Percentiles rank a stretch among this genome's conserved stretches.
These are phyloP conservation scores for Engystomops pustulosus DNA, from an alignment of 2,113 vertebrate species.

Conservation along the genomic window DNA sequence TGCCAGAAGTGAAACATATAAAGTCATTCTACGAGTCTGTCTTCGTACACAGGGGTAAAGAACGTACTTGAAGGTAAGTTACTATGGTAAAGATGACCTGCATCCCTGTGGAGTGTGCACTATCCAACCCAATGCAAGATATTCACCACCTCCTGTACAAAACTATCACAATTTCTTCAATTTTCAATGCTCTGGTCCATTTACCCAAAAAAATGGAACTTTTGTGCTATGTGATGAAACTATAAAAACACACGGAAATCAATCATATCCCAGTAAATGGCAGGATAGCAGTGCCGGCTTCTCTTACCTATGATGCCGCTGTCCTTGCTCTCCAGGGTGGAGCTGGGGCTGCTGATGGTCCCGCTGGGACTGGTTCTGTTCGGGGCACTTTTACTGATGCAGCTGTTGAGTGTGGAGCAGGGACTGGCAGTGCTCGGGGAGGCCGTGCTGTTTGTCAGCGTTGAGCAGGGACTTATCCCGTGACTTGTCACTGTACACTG, in stretches of 20 bases:
- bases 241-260: too few relatives aligned
- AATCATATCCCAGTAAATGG: too few relatives aligned
- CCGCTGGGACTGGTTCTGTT: constrained; percentile 87
- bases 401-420: constrained; percentile 96
- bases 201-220: background rate
- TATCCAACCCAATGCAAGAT: too few relatives aligned
- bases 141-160: too few relatives aligned
- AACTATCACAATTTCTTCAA: too few relatives aligned
- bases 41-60: too few relatives aligned
- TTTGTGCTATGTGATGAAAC: too few relatives aligned
- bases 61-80: background rate
- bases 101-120: background rate
- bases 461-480: constrained; percentile 93
- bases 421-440: constrained; percentile 95
- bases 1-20: too few relatives aligned
- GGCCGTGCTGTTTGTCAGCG: constrained; percentile 93
- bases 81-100: constrained; percentile 3
- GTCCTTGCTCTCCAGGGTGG: constrained; percentile 99
- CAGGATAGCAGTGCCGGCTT: too few relatives aligned
- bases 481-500: constrained; percentile 82
- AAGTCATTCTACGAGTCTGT: too few relatives aligned
- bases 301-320: constrained; percentile 96
- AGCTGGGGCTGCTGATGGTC: constrained; percentile 95
- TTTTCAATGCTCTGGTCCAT: background rate
- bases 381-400: constrained; percentile 76